phyloP scores from a whole-genome alignment of 2,797 vertebrate species.

The Schizopygopsis malacanthus region DNA sequence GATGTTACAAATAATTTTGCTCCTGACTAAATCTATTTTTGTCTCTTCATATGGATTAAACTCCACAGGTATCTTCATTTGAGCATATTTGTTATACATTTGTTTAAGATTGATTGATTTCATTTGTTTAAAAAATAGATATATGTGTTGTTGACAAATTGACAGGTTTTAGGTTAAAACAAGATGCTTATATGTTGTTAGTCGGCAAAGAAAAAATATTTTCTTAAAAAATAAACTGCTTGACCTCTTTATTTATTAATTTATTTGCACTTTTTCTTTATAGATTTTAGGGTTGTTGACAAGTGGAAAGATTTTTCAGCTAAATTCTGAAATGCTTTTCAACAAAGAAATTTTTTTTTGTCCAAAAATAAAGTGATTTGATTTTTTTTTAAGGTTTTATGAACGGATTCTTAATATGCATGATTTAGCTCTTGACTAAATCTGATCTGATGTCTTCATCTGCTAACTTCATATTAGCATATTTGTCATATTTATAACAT shows the following conservation, averaged over 20 bases:
- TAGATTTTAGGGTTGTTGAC: neutral
- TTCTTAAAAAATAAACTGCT: neutral
- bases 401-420: neutral
- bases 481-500: too few relatives aligned
- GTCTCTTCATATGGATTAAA: neutral
- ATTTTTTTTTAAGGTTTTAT: neutral
- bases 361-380: too few relatives aligned
- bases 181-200: neutral
- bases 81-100: neutral
- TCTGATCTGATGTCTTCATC: too few relatives aligned
- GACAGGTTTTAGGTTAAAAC: neutral
- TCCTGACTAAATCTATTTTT: conserved; percentile 18
- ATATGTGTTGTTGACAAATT: neutral
- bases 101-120: neutral
- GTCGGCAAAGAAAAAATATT: neutral
- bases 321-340: too few relatives aligned
- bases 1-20: neutral
- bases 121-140: neutral
- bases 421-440: too few relatives aligned
- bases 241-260: neutral
- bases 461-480: too few relatives aligned
- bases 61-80: conserved; percentile 26
- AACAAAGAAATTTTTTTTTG: too few relatives aligned
- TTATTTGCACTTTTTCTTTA: too few relatives aligned
- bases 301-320: neutral